phyloP scores from a whole-genome alignment of 2,797 vertebrate species.

The Cossypha heuglini region DNA sequence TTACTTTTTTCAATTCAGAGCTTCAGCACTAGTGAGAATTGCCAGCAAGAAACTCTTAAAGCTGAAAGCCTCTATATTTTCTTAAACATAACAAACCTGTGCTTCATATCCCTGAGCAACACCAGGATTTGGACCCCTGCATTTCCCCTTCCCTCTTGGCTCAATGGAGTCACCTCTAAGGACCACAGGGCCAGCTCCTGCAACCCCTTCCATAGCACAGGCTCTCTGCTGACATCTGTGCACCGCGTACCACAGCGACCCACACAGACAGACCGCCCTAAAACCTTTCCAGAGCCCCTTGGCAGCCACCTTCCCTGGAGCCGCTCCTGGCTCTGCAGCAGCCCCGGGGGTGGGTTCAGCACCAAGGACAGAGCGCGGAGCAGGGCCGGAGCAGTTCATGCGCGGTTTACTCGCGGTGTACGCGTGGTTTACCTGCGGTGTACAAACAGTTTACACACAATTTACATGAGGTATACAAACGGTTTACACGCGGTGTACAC shows the following conservation, averaged over 20 bases:
- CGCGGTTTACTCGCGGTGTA: too few relatives aligned
- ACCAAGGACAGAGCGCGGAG: conserved; percentile 34
- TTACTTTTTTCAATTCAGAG: background rate
- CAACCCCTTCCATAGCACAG: rapidly evolving
- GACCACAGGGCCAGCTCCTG: background rate
- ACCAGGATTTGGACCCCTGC: background rate
- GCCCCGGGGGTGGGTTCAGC: background rate
- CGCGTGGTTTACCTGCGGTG: too few relatives aligned
- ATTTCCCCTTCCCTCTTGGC: background rate
- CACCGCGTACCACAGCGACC: rapidly evolving
- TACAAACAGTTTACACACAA: rapidly evolving
- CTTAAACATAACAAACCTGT: background rate
- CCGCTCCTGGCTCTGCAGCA: background rate
- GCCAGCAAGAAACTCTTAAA: background rate
- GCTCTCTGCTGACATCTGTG: background rate
- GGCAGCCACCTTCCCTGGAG: rapidly evolving
- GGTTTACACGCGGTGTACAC: rapidly evolving
- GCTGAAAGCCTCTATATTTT: background rate
- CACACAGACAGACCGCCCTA: rapidly evolving
- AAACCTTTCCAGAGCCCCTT: rapidly evolving
- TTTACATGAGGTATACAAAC: too few relatives aligned
- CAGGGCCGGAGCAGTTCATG: background rate
- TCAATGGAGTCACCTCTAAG: background rate
- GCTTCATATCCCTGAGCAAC: background rate
- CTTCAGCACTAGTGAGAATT: background rate